Conservation (phyloP, 2,888 invertebrate genomes). For the Ceramica pisi region DNA sequence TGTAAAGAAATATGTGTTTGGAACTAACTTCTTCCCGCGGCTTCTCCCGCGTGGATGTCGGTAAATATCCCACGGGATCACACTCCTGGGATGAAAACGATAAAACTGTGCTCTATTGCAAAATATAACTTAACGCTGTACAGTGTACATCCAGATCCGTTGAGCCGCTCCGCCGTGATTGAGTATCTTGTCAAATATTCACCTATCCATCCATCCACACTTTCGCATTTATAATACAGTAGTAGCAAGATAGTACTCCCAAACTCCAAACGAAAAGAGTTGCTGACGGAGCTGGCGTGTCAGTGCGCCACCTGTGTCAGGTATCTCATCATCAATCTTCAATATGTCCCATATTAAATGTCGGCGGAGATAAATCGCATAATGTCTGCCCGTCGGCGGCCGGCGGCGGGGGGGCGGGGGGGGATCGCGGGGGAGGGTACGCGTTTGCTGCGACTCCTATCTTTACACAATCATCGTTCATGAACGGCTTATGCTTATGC, state of each 20-base stretch:
- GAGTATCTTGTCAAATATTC: no score
- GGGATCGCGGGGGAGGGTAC: neutral
- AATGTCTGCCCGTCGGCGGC: conserved; percentile 4
- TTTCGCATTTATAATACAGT: neutral
- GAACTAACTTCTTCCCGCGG: no score
- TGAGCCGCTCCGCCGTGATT: no score
- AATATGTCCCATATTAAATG: conserved; percentile 47
- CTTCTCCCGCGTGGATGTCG: no score
- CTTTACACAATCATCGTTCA: neutral
- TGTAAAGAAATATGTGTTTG: no score
- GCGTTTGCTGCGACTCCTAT: neutral
- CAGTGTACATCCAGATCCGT: no score
- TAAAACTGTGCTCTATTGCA: no score
- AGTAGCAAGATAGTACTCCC: neutral
- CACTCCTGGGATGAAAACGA: no score
- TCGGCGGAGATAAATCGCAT: conserved; percentile 42
- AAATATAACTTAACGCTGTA: no score
- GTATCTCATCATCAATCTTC: conserved; percentile 49
- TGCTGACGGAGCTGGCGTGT: neutral
- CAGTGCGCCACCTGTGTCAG: conserved; percentile 19
- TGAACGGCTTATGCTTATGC: neutral
- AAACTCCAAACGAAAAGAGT: neutral
- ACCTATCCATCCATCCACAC: no score
- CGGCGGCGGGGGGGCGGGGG: neutral
- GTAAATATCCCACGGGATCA: no score